Percentiles rank a stretch among this genome's conserved stretches.
Conservation (phyloP, 37 sponge, comb jelly and placozoan genomes). For the Hexactinellida sp. region DNA sequence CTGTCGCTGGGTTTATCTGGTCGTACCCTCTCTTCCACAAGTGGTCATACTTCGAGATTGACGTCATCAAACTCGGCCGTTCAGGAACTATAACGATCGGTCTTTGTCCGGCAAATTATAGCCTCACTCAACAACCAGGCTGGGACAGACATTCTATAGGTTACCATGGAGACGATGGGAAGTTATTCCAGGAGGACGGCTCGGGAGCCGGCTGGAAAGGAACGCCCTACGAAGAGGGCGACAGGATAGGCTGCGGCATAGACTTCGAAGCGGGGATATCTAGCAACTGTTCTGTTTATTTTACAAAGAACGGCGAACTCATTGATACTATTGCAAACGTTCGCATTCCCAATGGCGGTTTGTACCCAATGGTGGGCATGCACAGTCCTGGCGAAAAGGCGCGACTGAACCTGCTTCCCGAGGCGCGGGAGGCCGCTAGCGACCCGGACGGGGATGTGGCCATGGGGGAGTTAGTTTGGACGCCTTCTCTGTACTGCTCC, state of each 20-base stretch:
- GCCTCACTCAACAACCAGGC: neutral
- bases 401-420: neutral
- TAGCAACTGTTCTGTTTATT: neutral
- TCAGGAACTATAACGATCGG: neutral
- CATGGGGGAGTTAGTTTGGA: neutral
- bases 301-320: constrained; percentile 8
- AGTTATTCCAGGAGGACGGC: neutral
- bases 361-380: neutral
- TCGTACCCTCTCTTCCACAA: constrained; percentile 11
- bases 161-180: constrained; percentile 17
- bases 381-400: neutral
- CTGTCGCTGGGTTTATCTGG: constrained; percentile 2
- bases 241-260: neutral
- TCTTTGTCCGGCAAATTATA: neutral
- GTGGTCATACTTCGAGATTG: constrained; percentile 15
- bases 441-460: neutral
- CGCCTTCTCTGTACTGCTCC: neutral
- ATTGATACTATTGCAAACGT: neutral
- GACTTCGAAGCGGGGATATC: neutral
- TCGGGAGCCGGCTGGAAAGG: neutral
- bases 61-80: neutral
- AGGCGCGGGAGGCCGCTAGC: neutral
- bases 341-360: neutral
- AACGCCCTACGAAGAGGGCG: neutral
- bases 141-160: neutral